Evolutionary conservation across 2,888 invertebrate species (phyloP).

Genomic region (Matsumyia berberina): DNA sequence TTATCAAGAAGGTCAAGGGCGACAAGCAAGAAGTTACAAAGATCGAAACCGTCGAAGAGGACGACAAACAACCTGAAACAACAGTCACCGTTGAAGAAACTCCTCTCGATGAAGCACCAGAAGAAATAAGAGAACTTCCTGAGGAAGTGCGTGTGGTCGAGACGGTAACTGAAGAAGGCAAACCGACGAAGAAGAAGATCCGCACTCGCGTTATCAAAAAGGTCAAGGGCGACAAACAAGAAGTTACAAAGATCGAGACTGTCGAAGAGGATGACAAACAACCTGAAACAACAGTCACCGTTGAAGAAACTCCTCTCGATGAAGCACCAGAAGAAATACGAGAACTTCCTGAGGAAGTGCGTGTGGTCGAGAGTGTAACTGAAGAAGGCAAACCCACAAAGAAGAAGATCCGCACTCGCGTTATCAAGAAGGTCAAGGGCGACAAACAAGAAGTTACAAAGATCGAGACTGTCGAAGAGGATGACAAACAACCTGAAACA

Average conservation of each 20-base stretch:
- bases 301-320: conserved; percentile 76
- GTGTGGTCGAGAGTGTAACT: conserved; percentile 78
- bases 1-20: conserved; percentile 66
- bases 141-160: conserved; percentile 76
- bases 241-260: conserved; percentile 82
- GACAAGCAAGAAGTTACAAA: conserved; percentile 82
- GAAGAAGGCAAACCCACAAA: conserved; percentile 79
- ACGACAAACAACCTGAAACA: conserved; percentile 79
- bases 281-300: conserved; percentile 81
- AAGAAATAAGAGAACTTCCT: conserved; percentile 66
- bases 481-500: conserved; percentile 82
- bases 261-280: conserved; percentile 81
- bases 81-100: conserved; percentile 71
- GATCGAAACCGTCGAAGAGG: conserved; percentile 82
- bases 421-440: conserved; percentile 82
- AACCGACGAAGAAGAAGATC: conserved; percentile 79
- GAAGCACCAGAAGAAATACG: conserved; percentile 70
- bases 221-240: conserved; percentile 78
- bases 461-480: conserved; percentile 83
- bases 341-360: conserved; percentile 77
- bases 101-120: conserved; percentile 67
- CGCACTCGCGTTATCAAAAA: conserved; percentile 81
- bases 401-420: conserved; percentile 81
- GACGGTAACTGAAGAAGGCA: conserved; percentile 77
- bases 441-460: conserved; percentile 83